These are phyloP conservation scores for Cossypha caffra DNA, from an alignment of 2,797 vertebrate genomes.

Conservation along the genomic window DNA sequence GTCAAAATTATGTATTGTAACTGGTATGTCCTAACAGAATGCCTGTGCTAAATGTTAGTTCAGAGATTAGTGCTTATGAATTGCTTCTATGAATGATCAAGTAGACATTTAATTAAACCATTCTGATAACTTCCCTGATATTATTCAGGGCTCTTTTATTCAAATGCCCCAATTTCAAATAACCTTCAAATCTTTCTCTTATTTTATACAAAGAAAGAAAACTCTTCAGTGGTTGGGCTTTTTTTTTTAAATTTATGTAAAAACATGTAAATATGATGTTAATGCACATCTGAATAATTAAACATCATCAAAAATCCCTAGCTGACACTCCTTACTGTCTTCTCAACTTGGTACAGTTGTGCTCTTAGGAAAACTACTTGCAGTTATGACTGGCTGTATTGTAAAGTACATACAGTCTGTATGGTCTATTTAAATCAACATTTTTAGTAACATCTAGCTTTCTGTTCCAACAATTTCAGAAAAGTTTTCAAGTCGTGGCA, in stretches of 20 bases:
- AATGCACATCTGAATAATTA: constrained; percentile 46
- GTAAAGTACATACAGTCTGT: not conserved
- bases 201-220: constrained; percentile 48
- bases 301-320: constrained; percentile 21
- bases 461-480: not conserved
- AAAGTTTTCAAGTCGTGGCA: not conserved
- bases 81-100: constrained; percentile 47
- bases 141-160: constrained; percentile 50
- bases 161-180: constrained; percentile 1
- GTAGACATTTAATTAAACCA: constrained; percentile 28
- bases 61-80: constrained; percentile 36
- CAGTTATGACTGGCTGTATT: not conserved
- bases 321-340: constrained; percentile 22
- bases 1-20: not conserved
- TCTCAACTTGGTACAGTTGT: not conserved
- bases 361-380: not conserved
- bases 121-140: constrained; percentile 45
- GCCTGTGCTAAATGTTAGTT: constrained; percentile 16
- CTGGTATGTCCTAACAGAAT: constrained; percentile 3
- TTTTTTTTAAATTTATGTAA: constrained; percentile 11
- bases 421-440: not conserved
- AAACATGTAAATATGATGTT: constrained; percentile 39
- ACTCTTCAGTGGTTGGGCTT: not conserved
- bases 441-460: not conserved
- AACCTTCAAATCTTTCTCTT: constrained; percentile 3